Evolutionary conservation across 2,113 vertebrate genomes (phyloP), one percentile per base, ranked within the genome.

Genomic region (Mesocricetus auratus): DNA sequence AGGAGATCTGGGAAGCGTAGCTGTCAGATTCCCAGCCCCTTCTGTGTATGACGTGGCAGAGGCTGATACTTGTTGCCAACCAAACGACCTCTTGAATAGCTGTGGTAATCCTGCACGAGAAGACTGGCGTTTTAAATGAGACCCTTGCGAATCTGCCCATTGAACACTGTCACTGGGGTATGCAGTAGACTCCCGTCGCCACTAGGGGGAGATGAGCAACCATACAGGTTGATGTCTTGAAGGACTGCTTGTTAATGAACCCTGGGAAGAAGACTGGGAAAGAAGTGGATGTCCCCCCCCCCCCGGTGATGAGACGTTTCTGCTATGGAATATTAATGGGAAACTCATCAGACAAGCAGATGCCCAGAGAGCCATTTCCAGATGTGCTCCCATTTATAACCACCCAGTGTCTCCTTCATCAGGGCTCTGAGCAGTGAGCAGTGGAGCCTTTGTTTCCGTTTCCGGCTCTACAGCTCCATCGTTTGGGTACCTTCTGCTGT

Each of bases 271-370:
- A 86, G 39, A 9, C 69, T 50, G 16, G 88, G 21, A 58, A 95
- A 85, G 74, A 87, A 91, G 22, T 78, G 31, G 2, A 21, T 90
- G 7, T 8, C 94, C 68, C 47, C 94, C 68, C 64, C 88, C 3
- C n/a, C 11, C 45, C 89, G 82, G 6, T 77, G 39, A 95, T 64
- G 12, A 96, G 24, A 90, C 85, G 36, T 39, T 75, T 90, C 58
- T 87, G 68, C 96, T 97, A 53, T 66, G 77, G 53, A 94, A 73
- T 75, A 66, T 66, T 33, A 97, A 89, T 86, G 86, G 89, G 97
- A 97, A 93, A 94, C 74, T 97, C 97, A 96, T 96, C 91, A 95
- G 79, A 56, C 64, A 97, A 97, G 97, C 73, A 83, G 92, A 90
- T 98, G 64, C 71, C 86, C 53, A 82, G 91, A 96, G 11, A 90